Conservation (phyloP, 2,888 invertebrate species). For the Drosophila lutescens region DNA sequence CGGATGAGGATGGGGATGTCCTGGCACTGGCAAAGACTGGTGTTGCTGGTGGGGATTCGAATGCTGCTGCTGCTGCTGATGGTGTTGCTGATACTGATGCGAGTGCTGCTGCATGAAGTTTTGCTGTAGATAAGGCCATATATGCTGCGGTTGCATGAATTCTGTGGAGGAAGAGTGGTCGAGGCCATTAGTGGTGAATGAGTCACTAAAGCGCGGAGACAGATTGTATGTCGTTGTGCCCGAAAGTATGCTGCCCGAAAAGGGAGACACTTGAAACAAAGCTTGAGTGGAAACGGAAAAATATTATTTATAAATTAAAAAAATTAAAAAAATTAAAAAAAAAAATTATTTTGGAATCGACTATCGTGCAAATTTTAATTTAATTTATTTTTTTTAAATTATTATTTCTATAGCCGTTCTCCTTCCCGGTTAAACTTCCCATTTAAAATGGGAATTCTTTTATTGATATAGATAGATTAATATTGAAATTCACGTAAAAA, state of each 20-base stretch:
- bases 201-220: background rate
- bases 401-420: no score
- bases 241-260: slow-evolving; percentile 9
- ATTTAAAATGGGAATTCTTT: no score
- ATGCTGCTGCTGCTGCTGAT: slow-evolving; percentile 58
- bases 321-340: no score
- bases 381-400: no score
- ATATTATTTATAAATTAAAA: no score
- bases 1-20: slow-evolving; percentile 65
- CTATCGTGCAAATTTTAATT: no score
- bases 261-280: no score
- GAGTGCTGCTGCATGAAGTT: slow-evolving; percentile 84
- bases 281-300: no score
- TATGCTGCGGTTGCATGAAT: slow-evolving; percentile 85
- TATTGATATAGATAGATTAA: no score
- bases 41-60: slow-evolving; percentile 48
- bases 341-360: no score
- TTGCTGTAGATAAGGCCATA: slow-evolving; percentile 85
- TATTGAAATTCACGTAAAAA: no score
- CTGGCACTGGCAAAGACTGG: slow-evolving; percentile 42
- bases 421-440: no score
- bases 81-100: slow-evolving; percentile 74
- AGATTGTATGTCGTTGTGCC: background rate
- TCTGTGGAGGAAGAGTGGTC: slow-evolving; percentile 64
- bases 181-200: slow-evolving; percentile 11